A percentile compares a stretch with the other conserved stretches of the same genome.
Evolutionary conservation across 1,140 invertebrate species (phyloP).

Genomic region (Drosophila rhopaloa): DNA sequence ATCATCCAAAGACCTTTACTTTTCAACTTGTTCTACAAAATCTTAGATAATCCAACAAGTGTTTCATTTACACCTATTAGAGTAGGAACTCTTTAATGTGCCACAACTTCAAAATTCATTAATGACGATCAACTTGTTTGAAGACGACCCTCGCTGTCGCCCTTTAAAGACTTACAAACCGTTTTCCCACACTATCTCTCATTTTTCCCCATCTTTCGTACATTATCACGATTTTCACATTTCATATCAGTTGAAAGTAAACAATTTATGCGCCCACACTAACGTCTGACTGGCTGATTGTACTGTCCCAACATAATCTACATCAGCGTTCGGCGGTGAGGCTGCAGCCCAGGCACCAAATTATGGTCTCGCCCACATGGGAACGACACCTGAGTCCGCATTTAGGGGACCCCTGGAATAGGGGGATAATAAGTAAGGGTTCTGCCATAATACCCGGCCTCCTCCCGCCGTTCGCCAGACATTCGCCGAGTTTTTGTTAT

Average conservation of each 20-base stretch:
- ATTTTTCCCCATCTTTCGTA: conserved; percentile 18
- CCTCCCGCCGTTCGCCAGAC: conserved; percentile 14
- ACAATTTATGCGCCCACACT: conserved; percentile 79
- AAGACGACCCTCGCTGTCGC: conserved; percentile 3
- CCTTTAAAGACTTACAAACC: conserved; percentile 11
- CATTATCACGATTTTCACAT: conserved; percentile 70
- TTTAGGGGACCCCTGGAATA: conserved; percentile 48
- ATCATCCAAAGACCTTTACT: too few relatives aligned
- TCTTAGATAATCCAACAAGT: not conserved
- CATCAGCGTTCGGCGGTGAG: conserved; percentile 57
- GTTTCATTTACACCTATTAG: not conserved
- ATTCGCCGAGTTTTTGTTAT: conserved; percentile 65
- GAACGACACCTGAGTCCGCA: conserved; percentile 78
- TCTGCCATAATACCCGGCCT: conserved; percentile 10
- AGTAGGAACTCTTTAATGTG: not conserved
- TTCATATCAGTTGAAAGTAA: conserved; percentile 69
- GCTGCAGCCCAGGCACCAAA: conserved; percentile 33
- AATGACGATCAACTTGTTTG: conserved; percentile 28
- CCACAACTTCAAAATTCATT: conserved; percentile 8
- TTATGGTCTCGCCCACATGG: conserved; percentile 67
- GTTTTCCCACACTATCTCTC: conserved; percentile 56
- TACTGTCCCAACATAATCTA: conserved; percentile 74
- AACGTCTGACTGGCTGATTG: conserved; percentile 62
- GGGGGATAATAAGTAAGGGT: conserved; percentile 50
- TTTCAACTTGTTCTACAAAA: too few relatives aligned